A percentile compares a stretch with the other conserved stretches of the same genome.
Conservation (phyloP, 1,140 invertebrate species). For the Phenacoccus solenopsis region DNA sequence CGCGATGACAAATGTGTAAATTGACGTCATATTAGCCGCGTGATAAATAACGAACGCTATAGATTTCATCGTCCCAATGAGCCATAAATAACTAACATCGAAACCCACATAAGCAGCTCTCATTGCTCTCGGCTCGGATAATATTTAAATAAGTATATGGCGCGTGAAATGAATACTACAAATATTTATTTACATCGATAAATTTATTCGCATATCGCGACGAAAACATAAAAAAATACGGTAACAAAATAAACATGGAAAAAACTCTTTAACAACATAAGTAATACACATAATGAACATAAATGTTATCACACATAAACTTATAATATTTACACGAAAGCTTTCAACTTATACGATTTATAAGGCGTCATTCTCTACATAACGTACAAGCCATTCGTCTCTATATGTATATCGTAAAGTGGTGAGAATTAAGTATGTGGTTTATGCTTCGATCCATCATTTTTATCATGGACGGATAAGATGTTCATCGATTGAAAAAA, state of each 20-base stretch:
- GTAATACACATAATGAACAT: conserved; percentile 8
- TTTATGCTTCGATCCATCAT: too few relatives aligned
- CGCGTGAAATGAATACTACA: background rate
- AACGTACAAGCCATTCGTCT: too few relatives aligned
- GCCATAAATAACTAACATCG: background rate
- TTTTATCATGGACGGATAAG: too few relatives aligned
- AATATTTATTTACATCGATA: conserved; percentile 13
- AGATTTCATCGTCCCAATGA: too few relatives aligned
- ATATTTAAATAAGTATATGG: background rate
- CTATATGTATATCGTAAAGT: too few relatives aligned
- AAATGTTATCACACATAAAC: conserved; percentile 9
- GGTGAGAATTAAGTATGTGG: too few relatives aligned
- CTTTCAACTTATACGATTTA: background rate
- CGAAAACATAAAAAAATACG: conserved; percentile 9
- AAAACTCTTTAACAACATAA: conserved; percentile 11
- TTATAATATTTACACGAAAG: conserved; percentile 11
- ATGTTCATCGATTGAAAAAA: too few relatives aligned
- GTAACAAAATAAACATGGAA: conserved; percentile 14
- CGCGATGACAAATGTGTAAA: background rate
- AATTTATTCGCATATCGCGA: background rate
- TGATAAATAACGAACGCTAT: too few relatives aligned
- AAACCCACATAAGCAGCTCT: background rate
- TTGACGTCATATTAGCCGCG: background rate
- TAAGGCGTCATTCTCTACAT: too few relatives aligned
- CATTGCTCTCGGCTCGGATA: background rate